Evolutionary conservation across 2,797 vertebrate genomes (phyloP).

Genomic region (Calcarius lapponicus): DNA sequence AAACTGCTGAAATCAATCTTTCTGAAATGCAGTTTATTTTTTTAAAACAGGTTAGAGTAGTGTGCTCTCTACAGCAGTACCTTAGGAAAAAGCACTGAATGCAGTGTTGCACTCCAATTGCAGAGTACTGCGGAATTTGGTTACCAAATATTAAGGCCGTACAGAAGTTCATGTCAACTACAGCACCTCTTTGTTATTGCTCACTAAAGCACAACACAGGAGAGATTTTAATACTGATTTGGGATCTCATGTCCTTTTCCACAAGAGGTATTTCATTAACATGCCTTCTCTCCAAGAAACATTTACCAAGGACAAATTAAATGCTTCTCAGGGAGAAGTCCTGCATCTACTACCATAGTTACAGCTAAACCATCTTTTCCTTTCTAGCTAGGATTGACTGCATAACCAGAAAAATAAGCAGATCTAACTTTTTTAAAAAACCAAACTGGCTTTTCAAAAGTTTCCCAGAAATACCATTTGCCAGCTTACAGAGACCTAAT

Average conservation of each 20-base stretch:
- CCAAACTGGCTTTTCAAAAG: background rate
- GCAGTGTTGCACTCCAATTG: background rate
- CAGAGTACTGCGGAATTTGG: background rate
- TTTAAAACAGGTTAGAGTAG: background rate
- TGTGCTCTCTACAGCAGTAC: background rate
- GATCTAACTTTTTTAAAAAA: background rate
- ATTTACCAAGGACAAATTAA: background rate
- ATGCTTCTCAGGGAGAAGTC: background rate
- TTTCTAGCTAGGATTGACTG: background rate
- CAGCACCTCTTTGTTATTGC: background rate
- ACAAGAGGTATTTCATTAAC: background rate
- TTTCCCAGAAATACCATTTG: background rate
- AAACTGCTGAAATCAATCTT: background rate
- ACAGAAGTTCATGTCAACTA: background rate
- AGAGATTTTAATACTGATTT: background rate
- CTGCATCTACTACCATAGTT: background rate
- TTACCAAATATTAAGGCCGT: background rate
- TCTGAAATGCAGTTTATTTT: background rate
- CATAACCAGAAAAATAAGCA: background rate
- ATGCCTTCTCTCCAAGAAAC: background rate
- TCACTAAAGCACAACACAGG: slow-evolving; percentile 5
- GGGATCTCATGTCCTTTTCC: background rate
- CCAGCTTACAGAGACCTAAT: background rate
- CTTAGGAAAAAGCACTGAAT: background rate
- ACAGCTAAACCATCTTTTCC: background rate